Base-by-base conservation (phyloP, 1,140 invertebrate genomes). In the Leptonema lineaticorne region DNA sequence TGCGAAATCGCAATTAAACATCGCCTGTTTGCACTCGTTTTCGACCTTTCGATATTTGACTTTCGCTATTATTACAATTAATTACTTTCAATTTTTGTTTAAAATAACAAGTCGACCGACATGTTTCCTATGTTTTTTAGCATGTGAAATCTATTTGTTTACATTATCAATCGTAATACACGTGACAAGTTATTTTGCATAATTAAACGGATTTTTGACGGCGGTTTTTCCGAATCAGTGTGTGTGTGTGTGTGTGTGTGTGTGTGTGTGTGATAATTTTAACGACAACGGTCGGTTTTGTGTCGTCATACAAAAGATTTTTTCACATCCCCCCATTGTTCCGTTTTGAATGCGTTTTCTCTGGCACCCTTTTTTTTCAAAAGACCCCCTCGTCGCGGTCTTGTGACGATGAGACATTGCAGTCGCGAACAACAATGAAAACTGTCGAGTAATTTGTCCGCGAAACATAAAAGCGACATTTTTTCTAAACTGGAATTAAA, bases 341-440 rank as follows among this genome's bases (percentile, higher is more conserved):
- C 50, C 50, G 27, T 53, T 53, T 26, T 53, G 22, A 53, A 53
- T 53, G 50, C 50, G 22, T 53, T 53, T 53, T 53, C 50, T 45
- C 3, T 14, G 3, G 16, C 37, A 14, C n/a, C n/a, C n/a, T n/a
- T n/a, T 4, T 45, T 45, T 45, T 45, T 45, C 14, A 45, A 33
- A 5, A 5, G 30, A 20, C 22, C 20, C 22, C 50, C 50, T 22
- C 50, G 20, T 53, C 50, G 24, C 6, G 7, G n/a, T 24, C 4
- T 1, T 26, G 24, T 18, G 24, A 16, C 37, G 11, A 45, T 9
- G 24, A 53, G 37, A 16, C 37, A 14, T 41, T 41, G 37, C 37
- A 41, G 37, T 14, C 16, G 37, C 11, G 37, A 26, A 53, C 50
- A n/a, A 53, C 50, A 53, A 53, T 53, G 24, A 24, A 4, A 2